These are phyloP conservation scores for Eptatretus atami DNA, from an alignment of 2,797 vertebrate species.

Conservation along the genomic window DNA sequence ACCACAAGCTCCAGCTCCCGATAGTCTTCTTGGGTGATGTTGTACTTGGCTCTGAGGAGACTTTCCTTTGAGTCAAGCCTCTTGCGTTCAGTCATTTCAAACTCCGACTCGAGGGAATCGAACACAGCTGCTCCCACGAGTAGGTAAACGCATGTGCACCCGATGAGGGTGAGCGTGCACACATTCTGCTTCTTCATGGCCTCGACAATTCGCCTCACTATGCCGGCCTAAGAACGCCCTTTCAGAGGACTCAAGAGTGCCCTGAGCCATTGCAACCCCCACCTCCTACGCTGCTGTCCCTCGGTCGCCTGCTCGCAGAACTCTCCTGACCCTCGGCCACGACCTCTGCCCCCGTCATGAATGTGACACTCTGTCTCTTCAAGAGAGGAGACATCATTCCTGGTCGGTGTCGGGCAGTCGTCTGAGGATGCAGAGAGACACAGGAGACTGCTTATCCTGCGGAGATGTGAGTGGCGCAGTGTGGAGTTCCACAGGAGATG, in stretches of 20 bases:
- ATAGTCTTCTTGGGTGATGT: constrained; percentile 32
- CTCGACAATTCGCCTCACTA: not conserved
- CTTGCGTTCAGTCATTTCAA: constrained; percentile 21
- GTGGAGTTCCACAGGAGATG: not conserved
- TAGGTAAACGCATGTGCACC: not conserved
- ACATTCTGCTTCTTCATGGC: not conserved
- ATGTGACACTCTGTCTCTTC: too few relatives aligned
- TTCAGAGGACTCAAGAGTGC: not conserved
- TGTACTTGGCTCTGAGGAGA: constrained; percentile 29
- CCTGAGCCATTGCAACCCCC: not conserved
- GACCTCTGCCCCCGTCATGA: too few relatives aligned
- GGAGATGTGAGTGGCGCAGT: not conserved
- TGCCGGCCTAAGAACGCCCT: not conserved
- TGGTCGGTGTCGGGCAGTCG: not conserved
- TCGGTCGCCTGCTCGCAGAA: too few relatives aligned
- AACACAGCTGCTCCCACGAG: constrained; percentile 13
- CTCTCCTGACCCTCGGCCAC: too few relatives aligned
- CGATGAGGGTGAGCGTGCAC: not conserved
- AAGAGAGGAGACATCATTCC: too few relatives aligned
- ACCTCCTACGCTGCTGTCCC: not conserved
- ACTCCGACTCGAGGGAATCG: constrained; percentile 41
- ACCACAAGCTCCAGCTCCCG: constrained; percentile 31
- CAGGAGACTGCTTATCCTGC: not conserved
- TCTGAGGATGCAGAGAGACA: not conserved
- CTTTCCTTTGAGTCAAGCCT: constrained; percentile 28